Conservation (phyloP, 1,140 invertebrate genomes). For the Neoseiulus cucumeris region DNA sequence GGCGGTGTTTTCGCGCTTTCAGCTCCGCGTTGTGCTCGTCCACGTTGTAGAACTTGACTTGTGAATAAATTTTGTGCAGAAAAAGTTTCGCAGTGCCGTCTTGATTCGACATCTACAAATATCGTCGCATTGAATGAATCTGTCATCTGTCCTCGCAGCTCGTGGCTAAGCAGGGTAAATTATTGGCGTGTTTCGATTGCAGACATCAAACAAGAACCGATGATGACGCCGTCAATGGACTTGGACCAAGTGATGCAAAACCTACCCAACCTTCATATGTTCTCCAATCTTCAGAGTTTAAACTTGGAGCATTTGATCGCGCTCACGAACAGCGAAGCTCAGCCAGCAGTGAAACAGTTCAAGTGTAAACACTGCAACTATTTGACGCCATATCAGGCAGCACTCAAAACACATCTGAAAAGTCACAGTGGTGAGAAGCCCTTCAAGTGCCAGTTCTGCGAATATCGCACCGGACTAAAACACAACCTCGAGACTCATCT, state of each 20-base stretch:
- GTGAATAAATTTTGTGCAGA: no score
- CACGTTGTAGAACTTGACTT: no score
- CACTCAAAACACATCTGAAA: not conserved
- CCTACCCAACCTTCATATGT: not conserved
- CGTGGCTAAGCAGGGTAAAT: no score
- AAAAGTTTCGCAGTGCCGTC: no score
- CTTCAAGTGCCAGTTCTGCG: constrained; percentile 2
- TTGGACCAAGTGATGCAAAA: constrained; percentile 1
- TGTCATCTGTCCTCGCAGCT: no score
- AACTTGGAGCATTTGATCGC: not conserved
- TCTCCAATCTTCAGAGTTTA: not conserved
- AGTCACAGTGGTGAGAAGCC: constrained; percentile 11
- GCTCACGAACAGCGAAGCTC: not conserved
- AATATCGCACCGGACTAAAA: not conserved
- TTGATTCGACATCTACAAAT: no score
- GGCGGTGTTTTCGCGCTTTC: no score
- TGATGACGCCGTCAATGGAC: not conserved
- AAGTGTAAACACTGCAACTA: constrained; percentile 4
- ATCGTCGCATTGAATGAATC: no score
- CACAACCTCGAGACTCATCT: constrained; percentile 9
- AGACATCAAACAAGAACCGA: no score
- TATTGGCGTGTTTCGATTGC: no score
- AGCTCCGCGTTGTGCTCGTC: no score
- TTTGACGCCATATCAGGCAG: not conserved
- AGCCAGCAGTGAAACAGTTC: not conserved